Evolutionary conservation across 2,888 invertebrate genomes (phyloP).

Genomic region (Biston betularia): DNA sequence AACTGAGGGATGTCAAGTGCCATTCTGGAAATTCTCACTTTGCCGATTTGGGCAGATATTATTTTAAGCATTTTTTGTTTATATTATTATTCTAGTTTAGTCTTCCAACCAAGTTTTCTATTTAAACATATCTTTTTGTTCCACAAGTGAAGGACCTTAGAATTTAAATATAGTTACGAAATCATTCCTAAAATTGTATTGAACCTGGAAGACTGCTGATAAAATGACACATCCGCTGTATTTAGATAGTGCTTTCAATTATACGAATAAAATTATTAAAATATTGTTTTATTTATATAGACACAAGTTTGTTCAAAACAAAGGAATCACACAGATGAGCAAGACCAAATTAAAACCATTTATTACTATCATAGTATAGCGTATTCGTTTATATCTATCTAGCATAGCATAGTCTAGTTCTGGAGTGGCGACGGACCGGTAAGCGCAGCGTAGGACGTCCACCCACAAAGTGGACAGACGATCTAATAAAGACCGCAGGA

Average conservation of each 20-base stretch:
- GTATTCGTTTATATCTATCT: no score
- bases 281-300: constrained; percentile 54
- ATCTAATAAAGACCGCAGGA: no score
- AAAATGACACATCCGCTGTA: constrained; percentile 57
- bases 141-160: not conserved
- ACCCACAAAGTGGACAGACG: no score
- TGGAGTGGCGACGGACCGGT: no score
- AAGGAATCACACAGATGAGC: not conserved
- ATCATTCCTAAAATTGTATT: constrained; percentile 57
- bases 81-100: constrained; percentile 4
- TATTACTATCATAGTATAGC: no score
- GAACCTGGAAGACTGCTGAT: constrained; percentile 66
- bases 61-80: constrained; percentile 12
- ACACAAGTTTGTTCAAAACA: not conserved
- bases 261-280: constrained; percentile 60
- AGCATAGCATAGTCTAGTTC: no score
- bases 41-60: constrained; percentile 20
- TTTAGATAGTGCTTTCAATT: constrained; percentile 63
- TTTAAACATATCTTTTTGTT: constrained; percentile 9
- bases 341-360: not conserved
- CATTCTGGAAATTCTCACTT: constrained; percentile 32
- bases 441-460: no score
- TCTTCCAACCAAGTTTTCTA: constrained; percentile 25
- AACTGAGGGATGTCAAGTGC: constrained; percentile 26
- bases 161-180: constrained; percentile 9